Evolutionary conservation across 2,113 vertebrate species (phyloP).

Genomic region (Dipodomys spectabilis): DNA sequence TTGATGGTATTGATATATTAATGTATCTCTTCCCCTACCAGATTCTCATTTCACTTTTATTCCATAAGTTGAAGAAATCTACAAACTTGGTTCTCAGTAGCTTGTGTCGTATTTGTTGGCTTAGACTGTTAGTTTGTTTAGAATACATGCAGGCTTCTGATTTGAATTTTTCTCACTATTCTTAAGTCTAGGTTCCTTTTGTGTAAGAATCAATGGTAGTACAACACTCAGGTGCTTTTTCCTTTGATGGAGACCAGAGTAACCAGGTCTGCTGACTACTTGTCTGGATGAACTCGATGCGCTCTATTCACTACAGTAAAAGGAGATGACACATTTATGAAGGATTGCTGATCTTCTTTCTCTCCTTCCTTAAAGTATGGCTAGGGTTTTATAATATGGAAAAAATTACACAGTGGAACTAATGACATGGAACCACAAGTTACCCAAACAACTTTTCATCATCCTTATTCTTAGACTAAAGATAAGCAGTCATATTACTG

Average conservation of each 20-base stretch:
- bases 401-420: constrained; percentile 46
- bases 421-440: constrained; percentile 24
- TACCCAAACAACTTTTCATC: constrained; percentile 19
- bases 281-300: not conserved
- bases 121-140: not conserved
- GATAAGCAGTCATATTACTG: not conserved
- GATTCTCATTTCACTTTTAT: not conserved
- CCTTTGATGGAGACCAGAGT: not conserved
- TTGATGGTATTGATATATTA: not conserved
- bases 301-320: not conserved
- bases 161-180: not conserved
- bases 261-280: not conserved
- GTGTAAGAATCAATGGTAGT: not conserved
- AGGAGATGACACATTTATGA: constrained; percentile 10
- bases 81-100: not conserved
- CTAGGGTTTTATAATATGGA: constrained; percentile 21
- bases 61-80: not conserved
- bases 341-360: not conserved
- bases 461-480: constrained; percentile 34
- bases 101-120: not conserved
- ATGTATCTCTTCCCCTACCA: not conserved
- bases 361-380: constrained; percentile 35
- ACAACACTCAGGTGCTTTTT: not conserved
- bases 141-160: not conserved
- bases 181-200: not conserved